Base-by-base conservation (phyloP, 2,888 invertebrate genomes). In the Entomobrya proxima region DNA sequence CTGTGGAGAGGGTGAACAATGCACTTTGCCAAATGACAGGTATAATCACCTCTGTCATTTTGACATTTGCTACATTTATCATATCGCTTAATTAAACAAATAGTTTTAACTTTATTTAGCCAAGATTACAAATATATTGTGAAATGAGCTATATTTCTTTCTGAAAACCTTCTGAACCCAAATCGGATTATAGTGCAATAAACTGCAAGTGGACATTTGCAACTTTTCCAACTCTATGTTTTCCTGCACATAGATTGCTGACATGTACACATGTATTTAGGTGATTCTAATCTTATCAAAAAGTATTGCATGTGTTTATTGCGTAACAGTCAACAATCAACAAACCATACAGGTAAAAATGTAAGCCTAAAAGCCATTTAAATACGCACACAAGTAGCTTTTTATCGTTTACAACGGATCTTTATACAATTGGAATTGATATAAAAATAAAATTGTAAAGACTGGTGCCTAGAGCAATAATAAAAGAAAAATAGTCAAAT, bases 401-500 rank as follows among this genome's bases (percentile, higher is more conserved):
- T 47, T 47, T 47, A 13, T n/a, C 13, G 13, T 37, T 64, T 64
- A 64, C 67, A 21, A 69, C 44, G 40, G 13, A 13, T 13, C 5
- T 13, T n/a, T 47, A 3, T 7, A n/a, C 47, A 15, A 15, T 5
- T 47, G 13, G 55, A 69, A 44, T 44, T 27, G 67, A 69, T 69
- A 69, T 40, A 69, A n/a, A n/a, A 40, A 40, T 69, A 69, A 40
- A 69, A n/a, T n/a, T n/a, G n/a, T 24, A 69, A 61, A 69, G 67
- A 11, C 40, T 35, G 64, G 37, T 37, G 67, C 67, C 67, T 37
- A 44, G n/a, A 69, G 67, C 67, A 21, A 69, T 69, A 61, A 32
- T 52, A 21, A 69, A 69, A 69, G 44, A 64, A 69, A n/a, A n/a
- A n/a, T n/a, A 69, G 67, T 69, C 67, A 69, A 80, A 80, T 80